Percentiles rank a stretch among this genome's conserved stretches.
Evolutionary conservation across 2,888 invertebrate genomes (phyloP).

Genomic region (Sclerodermus sp.): DNA sequence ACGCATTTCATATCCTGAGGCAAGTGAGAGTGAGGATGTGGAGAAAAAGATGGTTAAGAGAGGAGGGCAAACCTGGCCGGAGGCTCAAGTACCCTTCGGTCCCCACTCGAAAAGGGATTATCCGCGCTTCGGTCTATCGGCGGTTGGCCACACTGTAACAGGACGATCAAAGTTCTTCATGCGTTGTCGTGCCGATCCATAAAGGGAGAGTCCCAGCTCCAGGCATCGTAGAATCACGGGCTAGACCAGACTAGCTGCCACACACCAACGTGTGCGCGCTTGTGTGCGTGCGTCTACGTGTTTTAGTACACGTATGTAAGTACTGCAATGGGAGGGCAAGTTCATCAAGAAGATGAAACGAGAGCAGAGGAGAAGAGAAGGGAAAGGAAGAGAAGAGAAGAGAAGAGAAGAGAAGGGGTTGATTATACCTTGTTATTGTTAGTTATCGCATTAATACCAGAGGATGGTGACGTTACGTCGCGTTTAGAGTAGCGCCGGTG

Average conservation of each 20-base stretch:
- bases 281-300: no score
- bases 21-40: not conserved
- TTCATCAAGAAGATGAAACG: no score
- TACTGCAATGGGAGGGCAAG: no score
- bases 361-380: no score
- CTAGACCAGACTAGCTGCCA: not conserved
- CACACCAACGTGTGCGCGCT: no score
- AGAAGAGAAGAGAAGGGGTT: conserved; percentile 5
- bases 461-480: not conserved
- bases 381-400: no score
- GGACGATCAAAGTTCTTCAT: conserved; percentile 33
- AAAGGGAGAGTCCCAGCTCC: conserved; percentile 17
- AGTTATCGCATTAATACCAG: conserved; percentile 35
- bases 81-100: conserved; percentile 28
- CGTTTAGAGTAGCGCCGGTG: not conserved
- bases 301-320: no score
- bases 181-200: conserved; percentile 20
- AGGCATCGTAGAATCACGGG: conserved; percentile 25
- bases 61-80: conserved; percentile 16
- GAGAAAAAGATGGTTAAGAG: conserved; percentile 22
- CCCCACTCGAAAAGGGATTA: conserved; percentile 34
- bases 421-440: conserved; percentile 32
- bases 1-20: not conserved
- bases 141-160: conserved; percentile 30
- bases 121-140: conserved; percentile 28